These are phyloP conservation scores for Abrostola triplasia DNA, from an alignment of 2,888 invertebrate species.

Conservation along the genomic window DNA sequence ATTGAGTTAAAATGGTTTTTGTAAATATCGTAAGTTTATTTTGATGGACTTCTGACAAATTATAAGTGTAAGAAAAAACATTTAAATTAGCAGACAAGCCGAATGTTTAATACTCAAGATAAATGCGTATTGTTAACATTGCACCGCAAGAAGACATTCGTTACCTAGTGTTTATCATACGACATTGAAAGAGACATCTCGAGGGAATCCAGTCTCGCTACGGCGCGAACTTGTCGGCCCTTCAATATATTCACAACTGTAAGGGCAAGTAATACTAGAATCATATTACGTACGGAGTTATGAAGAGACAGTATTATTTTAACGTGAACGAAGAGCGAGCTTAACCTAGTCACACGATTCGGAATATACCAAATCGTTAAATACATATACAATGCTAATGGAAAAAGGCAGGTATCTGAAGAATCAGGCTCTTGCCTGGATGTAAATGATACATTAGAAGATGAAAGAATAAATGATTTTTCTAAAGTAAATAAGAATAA, in stretches of 20 bases:
- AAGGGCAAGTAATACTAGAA: conserved; percentile 14
- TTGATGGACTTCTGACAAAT: conserved; percentile 9
- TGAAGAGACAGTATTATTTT: background rate
- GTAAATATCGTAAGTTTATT: conserved; percentile 31
- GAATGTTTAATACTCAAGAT: background rate
- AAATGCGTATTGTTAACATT: too few relatives aligned
- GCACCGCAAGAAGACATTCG: conserved; percentile 7
- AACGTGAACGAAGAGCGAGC: too few relatives aligned
- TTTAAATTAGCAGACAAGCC: conserved; percentile 1
- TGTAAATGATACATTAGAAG: too few relatives aligned
- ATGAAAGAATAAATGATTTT: too few relatives aligned
- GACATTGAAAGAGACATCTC: conserved; percentile 40
- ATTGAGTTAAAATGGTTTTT: conserved; percentile 42
- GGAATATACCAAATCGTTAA: too few relatives aligned
- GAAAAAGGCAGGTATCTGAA: too few relatives aligned
- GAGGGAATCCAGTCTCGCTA: conserved; percentile 44
- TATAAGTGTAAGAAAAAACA: conserved; percentile 14
- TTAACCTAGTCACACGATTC: too few relatives aligned
- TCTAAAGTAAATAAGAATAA: too few relatives aligned
- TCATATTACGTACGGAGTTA: background rate
- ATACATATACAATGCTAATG: too few relatives aligned
- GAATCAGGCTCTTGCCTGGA: too few relatives aligned
- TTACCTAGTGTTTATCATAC: conserved; percentile 11
- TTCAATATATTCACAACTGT: conserved; percentile 11
- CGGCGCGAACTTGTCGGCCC: conserved; percentile 20